Evolutionary conservation across 2,113 vertebrate species (phyloP).

Genomic region (Aythya baeri): DNA sequence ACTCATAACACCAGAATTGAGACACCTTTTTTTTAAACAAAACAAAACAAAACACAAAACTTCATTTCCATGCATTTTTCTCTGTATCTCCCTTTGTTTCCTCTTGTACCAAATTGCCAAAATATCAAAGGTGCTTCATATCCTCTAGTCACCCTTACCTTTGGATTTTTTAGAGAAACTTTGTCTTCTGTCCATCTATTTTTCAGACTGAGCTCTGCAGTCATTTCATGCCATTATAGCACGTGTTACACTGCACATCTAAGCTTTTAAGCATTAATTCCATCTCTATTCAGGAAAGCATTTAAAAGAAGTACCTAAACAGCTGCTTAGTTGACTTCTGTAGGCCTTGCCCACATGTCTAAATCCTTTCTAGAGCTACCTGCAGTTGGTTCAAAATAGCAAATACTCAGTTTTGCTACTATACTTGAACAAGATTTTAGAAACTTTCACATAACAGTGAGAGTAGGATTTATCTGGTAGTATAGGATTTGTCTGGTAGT

Average conservation of each 20-base stretch:
- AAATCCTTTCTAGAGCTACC: neutral
- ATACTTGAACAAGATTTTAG: neutral
- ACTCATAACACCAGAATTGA: neutral
- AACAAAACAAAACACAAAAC: neutral
- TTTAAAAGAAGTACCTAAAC: neutral
- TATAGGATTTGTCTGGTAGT: neutral
- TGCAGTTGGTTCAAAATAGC: neutral
- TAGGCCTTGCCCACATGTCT: neutral
- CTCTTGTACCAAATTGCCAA: neutral
- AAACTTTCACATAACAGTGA: neutral
- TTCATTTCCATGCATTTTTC: neutral
- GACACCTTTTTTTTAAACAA: neutral
- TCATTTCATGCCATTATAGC: neutral
- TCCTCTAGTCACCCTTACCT: neutral
- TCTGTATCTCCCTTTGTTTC: neutral
- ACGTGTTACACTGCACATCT: neutral
- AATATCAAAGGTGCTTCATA: neutral
- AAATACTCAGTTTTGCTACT: neutral
- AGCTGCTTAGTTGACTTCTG: neutral
- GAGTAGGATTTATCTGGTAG: neutral
- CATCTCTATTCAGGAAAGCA: neutral
- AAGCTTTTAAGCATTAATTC: neutral
- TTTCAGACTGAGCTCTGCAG: neutral
- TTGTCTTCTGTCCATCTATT: neutral
- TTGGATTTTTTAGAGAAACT: neutral